Evolutionary conservation across 64 coral and sea anemone species (phyloP), one percentile per base, ranked within the genome.

Genomic region (Pocillopora verrucosa): DNA sequence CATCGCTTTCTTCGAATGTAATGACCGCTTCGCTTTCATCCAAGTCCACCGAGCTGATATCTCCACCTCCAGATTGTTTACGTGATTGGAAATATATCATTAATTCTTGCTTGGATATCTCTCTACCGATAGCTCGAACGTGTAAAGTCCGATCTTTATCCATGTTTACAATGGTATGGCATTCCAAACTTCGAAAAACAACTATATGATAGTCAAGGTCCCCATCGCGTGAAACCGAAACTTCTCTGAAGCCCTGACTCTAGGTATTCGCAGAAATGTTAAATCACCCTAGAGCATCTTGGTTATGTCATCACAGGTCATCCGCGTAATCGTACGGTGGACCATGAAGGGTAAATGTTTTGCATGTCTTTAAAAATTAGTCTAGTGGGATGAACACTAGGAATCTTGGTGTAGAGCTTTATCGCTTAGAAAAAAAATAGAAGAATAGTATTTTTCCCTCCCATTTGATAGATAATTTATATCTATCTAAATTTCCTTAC

Each of bases 51-150:
- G 62, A 83, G 16, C 61, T 22, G 19, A 83, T 67, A 62, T 45
- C 35, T 45, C 80, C 80, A 4, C 80, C 80, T 11, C 80, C 80
- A 35, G 80, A 83, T 9, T 83, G 80, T 67, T 68, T 64, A 36
- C 1, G 60, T 36, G 80, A 83, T 68, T 83, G 80, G 13, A 83
- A 83, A 56, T 83, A 83, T 19, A 63, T 83, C 67, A 22, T 34
- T 68, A 83, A 83, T 65, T 83, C 80, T 65, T 67, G 37, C 61
- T 22, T 83, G 17, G 80, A 22, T 65, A 67, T 22, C 36, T 9
- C 11, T 45, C 63, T 68, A 35, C 80, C 80, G 60, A 41, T 45
- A 45, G 37, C 80, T 41, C 80, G 80, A 83, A 83, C 80, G 16
- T 45, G 67, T n/a, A 70, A n/a, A 67, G 65, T 69, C 15, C 61